A percentile compares a stretch with the other conserved stretches of the same genome.
These are phyloP conservation scores for Morpho helenor DNA, from an alignment of 2,888 invertebrate species.

Conservation along the genomic window DNA sequence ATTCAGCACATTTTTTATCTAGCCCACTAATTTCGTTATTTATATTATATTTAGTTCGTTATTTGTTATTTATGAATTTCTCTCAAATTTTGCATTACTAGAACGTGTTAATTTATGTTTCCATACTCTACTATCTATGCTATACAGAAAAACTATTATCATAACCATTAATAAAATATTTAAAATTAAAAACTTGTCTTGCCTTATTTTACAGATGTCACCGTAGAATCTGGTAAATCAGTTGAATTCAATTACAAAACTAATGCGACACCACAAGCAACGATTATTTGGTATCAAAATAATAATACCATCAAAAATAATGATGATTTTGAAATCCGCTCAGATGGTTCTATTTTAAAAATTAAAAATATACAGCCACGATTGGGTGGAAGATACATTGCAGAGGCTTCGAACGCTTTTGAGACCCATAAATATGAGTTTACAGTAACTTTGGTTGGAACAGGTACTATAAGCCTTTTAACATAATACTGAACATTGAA, in stretches of 20 bases:
- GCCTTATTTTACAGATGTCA: conserved; percentile 29
- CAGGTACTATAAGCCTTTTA: conserved; percentile 26
- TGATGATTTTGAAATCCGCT: conserved; percentile 28
- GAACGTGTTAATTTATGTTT: too few species aligned
- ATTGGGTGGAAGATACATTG: conserved; percentile 34
- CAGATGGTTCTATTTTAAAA: conserved; percentile 32
- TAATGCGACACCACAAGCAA: conserved; percentile 39
- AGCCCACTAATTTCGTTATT: too few species aligned
- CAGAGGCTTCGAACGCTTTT: conserved; percentile 35
- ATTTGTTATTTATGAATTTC: too few species aligned
- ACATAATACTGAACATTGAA: background rate
- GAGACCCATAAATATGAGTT: conserved; percentile 28
- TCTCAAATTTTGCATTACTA: too few species aligned
- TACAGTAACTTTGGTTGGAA: conserved; percentile 33
- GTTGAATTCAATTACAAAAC: conserved; percentile 35
- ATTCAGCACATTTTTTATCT: too few species aligned
- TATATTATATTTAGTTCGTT: too few species aligned
- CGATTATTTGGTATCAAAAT: conserved; percentile 37
- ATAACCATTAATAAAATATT: background rate
- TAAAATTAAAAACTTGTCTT: background rate
- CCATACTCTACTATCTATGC: too few species aligned
- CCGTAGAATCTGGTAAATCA: conserved; percentile 34
- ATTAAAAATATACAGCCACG: conserved; percentile 37
- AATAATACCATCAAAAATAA: conserved; percentile 25
- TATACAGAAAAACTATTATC: too few species aligned